Conservation (phyloP, 1,140 invertebrate genomes). For the Aleiodes sp. region DNA sequence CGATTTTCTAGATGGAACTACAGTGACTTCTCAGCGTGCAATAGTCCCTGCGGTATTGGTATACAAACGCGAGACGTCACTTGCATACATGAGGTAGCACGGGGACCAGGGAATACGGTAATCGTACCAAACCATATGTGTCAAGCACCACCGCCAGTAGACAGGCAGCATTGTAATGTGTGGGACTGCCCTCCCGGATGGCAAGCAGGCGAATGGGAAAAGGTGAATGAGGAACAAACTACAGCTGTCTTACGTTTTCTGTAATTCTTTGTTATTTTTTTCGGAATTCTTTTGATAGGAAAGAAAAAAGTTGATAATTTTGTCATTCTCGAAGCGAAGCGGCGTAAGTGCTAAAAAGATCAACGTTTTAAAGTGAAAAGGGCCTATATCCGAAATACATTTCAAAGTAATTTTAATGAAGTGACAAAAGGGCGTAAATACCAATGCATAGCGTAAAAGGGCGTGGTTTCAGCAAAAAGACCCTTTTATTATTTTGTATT, state of each 20-base stretch:
- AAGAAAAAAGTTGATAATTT: too few species aligned
- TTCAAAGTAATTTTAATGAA: too few species aligned
- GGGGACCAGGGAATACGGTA: conserved; percentile 85
- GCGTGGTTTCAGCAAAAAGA: too few species aligned
- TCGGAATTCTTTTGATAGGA: too few species aligned
- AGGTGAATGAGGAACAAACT: conserved; percentile 62
- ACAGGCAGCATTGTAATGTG: conserved; percentile 90
- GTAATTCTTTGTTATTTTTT: too few species aligned
- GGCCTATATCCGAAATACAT: too few species aligned
- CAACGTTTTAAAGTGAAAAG: too few species aligned
- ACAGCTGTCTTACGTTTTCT: background rate
- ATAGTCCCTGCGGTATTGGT: conserved; percentile 91
- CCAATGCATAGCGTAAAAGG: too few species aligned
- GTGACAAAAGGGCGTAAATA: too few species aligned
- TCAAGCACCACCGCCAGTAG: conserved; percentile 83
- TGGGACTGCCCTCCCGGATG: conserved; percentile 90
- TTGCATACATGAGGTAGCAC: conserved; percentile 92
- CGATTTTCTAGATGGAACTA: conserved; percentile 80
- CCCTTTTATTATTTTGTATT: too few species aligned
- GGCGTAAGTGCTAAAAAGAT: background rate
- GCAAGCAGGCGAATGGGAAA: conserved; percentile 84
- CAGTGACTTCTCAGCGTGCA: conserved; percentile 85
- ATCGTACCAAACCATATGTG: conserved; percentile 90
- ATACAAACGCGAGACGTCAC: conserved; percentile 86
- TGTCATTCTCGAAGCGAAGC: too few species aligned